Conservation (phyloP, 2,888 invertebrate genomes). For the Panopea generosa region DNA sequence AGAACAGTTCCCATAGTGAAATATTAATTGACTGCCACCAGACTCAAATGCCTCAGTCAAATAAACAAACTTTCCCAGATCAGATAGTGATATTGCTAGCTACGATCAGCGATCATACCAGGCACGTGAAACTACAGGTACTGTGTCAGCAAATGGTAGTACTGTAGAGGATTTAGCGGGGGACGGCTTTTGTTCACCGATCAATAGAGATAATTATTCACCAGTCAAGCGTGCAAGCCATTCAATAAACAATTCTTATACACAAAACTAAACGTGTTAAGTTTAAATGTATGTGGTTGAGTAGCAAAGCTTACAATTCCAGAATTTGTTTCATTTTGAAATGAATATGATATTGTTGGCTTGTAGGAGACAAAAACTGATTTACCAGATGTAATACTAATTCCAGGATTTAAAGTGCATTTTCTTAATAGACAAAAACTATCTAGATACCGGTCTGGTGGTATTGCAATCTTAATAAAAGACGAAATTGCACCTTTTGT, state of each 20-base stretch:
- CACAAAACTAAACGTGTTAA: background rate
- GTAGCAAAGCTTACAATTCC: slow-evolving; percentile 7
- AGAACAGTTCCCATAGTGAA: too few species aligned
- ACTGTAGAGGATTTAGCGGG: background rate
- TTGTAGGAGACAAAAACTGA: slow-evolving; percentile 23
- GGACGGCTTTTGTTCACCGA: slow-evolving; percentile 9
- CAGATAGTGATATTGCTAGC: too few species aligned
- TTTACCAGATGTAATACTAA: background rate
- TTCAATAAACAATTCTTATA: too few species aligned
- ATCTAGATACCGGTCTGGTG: slow-evolving; percentile 8
- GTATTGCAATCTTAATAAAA: slow-evolving; percentile 13
- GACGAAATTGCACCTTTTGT: background rate
- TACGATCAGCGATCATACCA: too few species aligned
- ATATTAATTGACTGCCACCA: too few species aligned
- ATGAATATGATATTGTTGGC: slow-evolving; percentile 15
- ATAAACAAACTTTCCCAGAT: too few species aligned
- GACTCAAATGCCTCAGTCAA: too few species aligned
- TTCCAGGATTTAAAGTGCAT: background rate
- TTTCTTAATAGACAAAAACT: slow-evolving; percentile 11
- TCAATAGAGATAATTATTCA: background rate
- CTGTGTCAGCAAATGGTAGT: too few species aligned
- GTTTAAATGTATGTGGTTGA: slow-evolving; percentile 29
- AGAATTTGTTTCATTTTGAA: slow-evolving; percentile 4
- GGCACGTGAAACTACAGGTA: too few species aligned
- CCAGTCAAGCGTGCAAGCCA: too few species aligned